Evolutionary conservation across 1,140 invertebrate species (phyloP).

Genomic region (Platyscapa corneri): DNA sequence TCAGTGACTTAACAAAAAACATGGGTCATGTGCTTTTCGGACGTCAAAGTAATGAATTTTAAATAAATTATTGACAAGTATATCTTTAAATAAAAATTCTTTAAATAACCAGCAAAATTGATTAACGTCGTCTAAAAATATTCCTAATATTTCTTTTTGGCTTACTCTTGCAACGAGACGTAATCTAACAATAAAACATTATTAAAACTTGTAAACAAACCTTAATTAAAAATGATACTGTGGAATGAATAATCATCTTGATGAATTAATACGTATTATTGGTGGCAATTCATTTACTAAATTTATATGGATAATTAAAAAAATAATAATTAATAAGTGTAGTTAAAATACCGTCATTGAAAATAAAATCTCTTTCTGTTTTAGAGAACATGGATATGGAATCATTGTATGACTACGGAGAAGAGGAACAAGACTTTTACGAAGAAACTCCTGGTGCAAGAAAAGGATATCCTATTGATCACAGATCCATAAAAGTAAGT

Average conservation of each 20-base stretch:
- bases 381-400: constrained; percentile 72
- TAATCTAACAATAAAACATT: too few relatives aligned
- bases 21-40: too few relatives aligned
- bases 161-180: too few relatives aligned
- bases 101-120: too few relatives aligned
- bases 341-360: not conserved
- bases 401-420: constrained; percentile 73
- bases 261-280: not conserved
- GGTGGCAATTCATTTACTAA: too few relatives aligned
- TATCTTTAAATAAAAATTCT: too few relatives aligned
- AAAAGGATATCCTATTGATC: constrained; percentile 72
- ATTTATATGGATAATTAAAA: not conserved
- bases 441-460: constrained; percentile 68
- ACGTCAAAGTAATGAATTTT: too few relatives aligned
- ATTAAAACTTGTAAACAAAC: too few relatives aligned
- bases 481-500: constrained; percentile 69
- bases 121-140: too few relatives aligned
- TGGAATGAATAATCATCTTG: not conserved
- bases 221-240: not conserved
- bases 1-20: too few relatives aligned
- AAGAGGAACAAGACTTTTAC: constrained; percentile 73
- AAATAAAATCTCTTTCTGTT: constrained; percentile 51
- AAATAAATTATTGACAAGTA: too few relatives aligned
- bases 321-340: not conserved
- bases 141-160: too few relatives aligned